phyloP scores from a whole-genome alignment of 1,140 invertebrate species.

The Procambarus virginalis region DNA sequence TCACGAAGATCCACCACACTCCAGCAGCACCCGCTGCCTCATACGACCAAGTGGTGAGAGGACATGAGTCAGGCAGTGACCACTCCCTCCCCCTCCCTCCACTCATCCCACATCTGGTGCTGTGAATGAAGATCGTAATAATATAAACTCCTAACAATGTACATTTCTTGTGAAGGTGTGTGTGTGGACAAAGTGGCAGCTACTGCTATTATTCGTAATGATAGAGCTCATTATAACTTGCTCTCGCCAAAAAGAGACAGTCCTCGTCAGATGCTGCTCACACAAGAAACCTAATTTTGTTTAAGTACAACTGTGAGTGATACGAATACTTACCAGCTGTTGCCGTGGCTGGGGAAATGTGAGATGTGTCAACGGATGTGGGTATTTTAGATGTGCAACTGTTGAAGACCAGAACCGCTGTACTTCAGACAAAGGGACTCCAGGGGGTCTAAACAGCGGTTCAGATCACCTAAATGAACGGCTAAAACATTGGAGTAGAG shows the following conservation, averaged over 20 bases:
- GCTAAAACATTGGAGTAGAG: no score
- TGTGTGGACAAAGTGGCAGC: neutral
- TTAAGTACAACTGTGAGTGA: neutral
- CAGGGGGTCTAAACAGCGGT: no score
- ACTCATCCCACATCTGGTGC: no score
- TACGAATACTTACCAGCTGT: neutral
- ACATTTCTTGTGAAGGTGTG: neutral
- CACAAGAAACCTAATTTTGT: neutral
- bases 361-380: neutral
- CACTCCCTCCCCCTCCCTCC: no score
- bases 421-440: no score
- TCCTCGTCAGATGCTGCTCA: neutral
- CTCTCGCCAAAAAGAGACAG: neutral
- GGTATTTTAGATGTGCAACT: neutral
- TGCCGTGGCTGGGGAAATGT: neutral
- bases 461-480: no score
- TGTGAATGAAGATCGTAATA: neutral
- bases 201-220: neutral
- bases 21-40: no score
- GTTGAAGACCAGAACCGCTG: no score
- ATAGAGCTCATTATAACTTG: slow-evolving; percentile 9
- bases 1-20: no score
- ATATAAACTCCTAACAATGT: neutral
- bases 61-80: no score
- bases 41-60: no score